phyloP scores from a whole-genome alignment of 2,888 invertebrate species.

The Thecophora atra region DNA sequence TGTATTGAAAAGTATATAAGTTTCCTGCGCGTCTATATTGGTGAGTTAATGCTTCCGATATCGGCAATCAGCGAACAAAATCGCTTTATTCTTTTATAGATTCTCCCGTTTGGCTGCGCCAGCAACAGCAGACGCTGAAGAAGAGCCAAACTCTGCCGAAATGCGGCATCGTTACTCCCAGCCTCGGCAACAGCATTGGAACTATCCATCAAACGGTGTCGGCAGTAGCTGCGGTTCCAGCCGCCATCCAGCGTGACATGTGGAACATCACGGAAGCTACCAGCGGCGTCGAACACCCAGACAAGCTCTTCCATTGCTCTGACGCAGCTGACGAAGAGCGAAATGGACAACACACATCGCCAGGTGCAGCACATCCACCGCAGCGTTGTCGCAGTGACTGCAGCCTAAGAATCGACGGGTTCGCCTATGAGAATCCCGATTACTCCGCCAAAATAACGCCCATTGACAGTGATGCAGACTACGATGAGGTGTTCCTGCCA shows the following conservation, averaged over 20 bases:
- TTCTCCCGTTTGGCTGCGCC: conserved; percentile 72
- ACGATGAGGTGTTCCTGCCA: conserved; percentile 61
- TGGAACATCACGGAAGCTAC: conserved; percentile 69
- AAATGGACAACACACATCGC: conserved; percentile 39
- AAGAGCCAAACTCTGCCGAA: conserved; percentile 53
- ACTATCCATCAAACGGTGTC: conserved; percentile 65
- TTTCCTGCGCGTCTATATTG: conserved; percentile 70
- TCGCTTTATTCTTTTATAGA: conserved; percentile 62
- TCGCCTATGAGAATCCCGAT: conserved; percentile 60
- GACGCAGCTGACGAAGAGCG: not conserved
- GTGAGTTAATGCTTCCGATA: conserved; percentile 48
- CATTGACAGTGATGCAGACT: conserved; percentile 49
- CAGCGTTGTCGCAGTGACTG: not conserved
- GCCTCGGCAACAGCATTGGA: conserved; percentile 59
- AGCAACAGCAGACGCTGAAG: conserved; percentile 62
- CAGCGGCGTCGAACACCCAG: conserved; percentile 61
- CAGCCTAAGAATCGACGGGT: conserved; percentile 34
- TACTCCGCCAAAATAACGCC: conserved; percentile 54
- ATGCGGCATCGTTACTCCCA: conserved; percentile 55
- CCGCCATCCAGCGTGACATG: conserved; percentile 65
- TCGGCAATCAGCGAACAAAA: too few relatives aligned
- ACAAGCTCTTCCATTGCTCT: conserved; percentile 54
- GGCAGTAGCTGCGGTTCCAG: conserved; percentile 64
- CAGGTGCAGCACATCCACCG: not conserved
- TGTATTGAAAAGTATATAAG: too few relatives aligned